Conservation (phyloP, 1,140 invertebrate genomes). For the Drosophila equinoxialis region DNA sequence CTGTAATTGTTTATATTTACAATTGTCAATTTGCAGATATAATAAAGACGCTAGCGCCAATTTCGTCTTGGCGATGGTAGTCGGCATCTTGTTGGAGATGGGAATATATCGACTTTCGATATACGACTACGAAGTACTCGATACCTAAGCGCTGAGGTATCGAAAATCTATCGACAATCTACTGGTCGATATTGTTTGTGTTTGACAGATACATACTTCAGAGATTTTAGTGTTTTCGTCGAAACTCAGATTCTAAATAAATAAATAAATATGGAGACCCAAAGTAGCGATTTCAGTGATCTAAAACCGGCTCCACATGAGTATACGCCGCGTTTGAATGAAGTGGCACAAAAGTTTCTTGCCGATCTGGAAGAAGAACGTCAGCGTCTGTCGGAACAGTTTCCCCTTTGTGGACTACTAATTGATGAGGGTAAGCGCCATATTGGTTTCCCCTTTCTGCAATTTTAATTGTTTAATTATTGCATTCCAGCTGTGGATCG, state of each 20-base stretch:
- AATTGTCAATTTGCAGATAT: neutral
- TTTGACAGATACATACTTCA: constrained; percentile 48
- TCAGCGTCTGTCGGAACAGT: constrained; percentile 62
- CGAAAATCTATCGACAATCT: neutral
- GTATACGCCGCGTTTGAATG: constrained; percentile 70
- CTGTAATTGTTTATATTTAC: constrained; percentile 42
- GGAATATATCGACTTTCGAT: neutral
- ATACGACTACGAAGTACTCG: neutral
- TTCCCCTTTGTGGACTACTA: constrained; percentile 63
- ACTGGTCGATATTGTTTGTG: neutral
- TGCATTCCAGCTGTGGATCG: constrained; percentile 60
- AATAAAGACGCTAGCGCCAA: neutral
- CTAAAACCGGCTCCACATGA: constrained; percentile 54
- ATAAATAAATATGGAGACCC: constrained; percentile 46
- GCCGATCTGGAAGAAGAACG: constrained; percentile 74
- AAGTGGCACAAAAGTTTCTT: constrained; percentile 74
- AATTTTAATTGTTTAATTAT: neutral
- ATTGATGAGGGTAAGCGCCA: constrained; percentile 67
- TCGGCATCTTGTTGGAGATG: neutral
- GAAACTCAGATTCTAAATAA: constrained; percentile 1
- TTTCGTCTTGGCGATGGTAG: neutral
- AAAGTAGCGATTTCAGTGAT: constrained; percentile 53
- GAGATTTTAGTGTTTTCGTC: constrained; percentile 35
- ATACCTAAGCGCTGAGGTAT: neutral
- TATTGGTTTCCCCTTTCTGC: neutral